A percentile compares a stretch with the other conserved stretches of the same genome.
Evolutionary conservation across 2,888 invertebrate species (phyloP).

Genomic region (Psylliodes chrysocephalus): DNA sequence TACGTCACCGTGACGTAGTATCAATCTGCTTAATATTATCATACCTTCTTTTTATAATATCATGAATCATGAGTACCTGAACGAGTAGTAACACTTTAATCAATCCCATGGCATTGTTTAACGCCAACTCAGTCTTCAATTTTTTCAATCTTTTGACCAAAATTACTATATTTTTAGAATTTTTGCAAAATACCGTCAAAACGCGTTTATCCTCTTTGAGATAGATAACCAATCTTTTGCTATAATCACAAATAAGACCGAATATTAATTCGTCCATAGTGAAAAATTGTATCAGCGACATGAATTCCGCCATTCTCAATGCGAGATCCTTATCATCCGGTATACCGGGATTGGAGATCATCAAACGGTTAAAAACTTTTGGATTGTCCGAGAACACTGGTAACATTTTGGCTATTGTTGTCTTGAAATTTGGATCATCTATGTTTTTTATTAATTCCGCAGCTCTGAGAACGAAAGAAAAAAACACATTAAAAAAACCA

Average conservation of each 20-base stretch:
- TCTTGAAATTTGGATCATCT: constrained; percentile 23
- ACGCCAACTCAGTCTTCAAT: constrained; percentile 30
- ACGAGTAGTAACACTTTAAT: constrained; percentile 38
- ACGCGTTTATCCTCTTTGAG: constrained; percentile 26
- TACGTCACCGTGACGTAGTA: too few relatives aligned
- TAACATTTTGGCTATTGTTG: constrained; percentile 34
- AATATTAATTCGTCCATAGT: constrained; percentile 36
- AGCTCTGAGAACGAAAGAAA: constrained; percentile 37
- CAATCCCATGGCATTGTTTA: constrained; percentile 35
- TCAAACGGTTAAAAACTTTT: constrained; percentile 31
- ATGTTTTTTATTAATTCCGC: constrained; percentile 32
- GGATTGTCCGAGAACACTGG: constrained; percentile 5
- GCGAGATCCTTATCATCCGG: constrained; percentile 35
- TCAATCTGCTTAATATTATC: too few relatives aligned
- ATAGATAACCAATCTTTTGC: constrained; percentile 29
- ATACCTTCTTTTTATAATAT: too few relatives aligned
- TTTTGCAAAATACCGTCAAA: constrained; percentile 31
- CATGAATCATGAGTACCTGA: too few relatives aligned
- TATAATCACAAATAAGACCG: constrained; percentile 35
- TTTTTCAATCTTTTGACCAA: constrained; percentile 34
- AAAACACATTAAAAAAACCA: too few relatives aligned
- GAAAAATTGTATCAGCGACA: constrained; percentile 33
- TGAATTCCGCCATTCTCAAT: constrained; percentile 33
- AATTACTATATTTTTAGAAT: constrained; percentile 34
- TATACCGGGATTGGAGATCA: constrained; percentile 38